Evolutionary conservation across 2,797 vertebrate genomes (phyloP).

Genomic region (Alauda arvensis): DNA sequence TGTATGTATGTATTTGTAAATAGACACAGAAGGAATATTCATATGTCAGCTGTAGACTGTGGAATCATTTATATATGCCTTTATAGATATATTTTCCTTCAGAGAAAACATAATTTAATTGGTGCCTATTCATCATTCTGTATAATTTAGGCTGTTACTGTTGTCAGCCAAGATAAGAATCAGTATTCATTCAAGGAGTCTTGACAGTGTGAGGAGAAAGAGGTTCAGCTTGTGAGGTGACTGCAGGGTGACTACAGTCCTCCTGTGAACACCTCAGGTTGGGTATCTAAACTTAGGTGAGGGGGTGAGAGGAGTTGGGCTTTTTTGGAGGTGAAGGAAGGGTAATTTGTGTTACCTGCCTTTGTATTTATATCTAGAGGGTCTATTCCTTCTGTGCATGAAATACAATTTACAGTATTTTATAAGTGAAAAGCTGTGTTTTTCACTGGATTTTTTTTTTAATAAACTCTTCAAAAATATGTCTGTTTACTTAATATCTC

Average conservation of each 20-base stretch:
- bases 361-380: not conserved
- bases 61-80: not conserved
- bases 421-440: not conserved
- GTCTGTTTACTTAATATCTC: not conserved
- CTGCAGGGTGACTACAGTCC: not conserved
- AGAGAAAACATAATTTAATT: not conserved
- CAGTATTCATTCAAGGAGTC: not conserved
- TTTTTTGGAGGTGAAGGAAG: not conserved
- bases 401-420: not conserved
- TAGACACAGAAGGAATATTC: not conserved
- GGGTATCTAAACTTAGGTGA: not conserved
- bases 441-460: not conserved
- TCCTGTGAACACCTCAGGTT: not conserved
- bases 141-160: not conserved
- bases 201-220: not conserved
- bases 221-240: not conserved
- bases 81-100: not conserved
- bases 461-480: not conserved
- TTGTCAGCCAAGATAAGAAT: not conserved
- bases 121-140: not conserved
- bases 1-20: not conserved
- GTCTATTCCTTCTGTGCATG: not conserved
- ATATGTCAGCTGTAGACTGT: not conserved
- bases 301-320: accelerated
- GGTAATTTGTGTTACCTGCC: not conserved